These are phyloP conservation scores for Leptinotarsa rubiginosa DNA, from an alignment of 2,888 invertebrate species.

Conservation along the genomic window DNA sequence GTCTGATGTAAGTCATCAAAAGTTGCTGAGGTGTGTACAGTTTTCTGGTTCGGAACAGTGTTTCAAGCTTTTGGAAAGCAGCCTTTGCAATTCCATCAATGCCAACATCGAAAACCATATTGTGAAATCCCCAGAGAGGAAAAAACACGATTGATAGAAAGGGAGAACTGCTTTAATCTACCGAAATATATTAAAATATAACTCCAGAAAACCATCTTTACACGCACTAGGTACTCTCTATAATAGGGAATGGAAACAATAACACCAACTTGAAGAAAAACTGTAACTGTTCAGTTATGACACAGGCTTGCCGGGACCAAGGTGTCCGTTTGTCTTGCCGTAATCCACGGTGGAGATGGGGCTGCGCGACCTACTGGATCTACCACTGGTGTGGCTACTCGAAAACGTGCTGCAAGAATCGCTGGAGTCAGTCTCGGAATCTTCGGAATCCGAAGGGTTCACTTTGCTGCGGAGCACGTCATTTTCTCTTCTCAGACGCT, in stretches of 20 bases:
- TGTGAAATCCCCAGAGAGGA: no score
- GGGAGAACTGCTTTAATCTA: no score
- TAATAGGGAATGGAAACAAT: not conserved
- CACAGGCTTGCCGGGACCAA: constrained; percentile 42
- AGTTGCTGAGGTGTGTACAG: no score
- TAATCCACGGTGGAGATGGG: constrained; percentile 54
- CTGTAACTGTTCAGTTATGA: constrained; percentile 12
- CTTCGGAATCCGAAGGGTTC: constrained; percentile 62
- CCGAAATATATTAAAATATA: constrained; percentile 6
- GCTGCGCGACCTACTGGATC: constrained; percentile 44
- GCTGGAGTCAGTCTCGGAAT: constrained; percentile 69
- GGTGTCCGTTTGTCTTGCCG: constrained; percentile 59
- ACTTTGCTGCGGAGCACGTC: constrained; percentile 69
- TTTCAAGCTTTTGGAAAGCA: no score
- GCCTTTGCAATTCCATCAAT: no score
- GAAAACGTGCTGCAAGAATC: constrained; percentile 62
- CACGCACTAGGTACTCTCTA: not conserved
- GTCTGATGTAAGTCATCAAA: no score
- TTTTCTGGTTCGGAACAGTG: no score
- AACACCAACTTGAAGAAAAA: not conserved
- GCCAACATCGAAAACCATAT: no score
- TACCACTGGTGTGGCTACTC: constrained; percentile 45
- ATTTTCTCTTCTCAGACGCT: constrained; percentile 74
- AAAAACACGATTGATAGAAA: no score
- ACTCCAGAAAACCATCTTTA: not conserved